Conservation (phyloP, 1,140 invertebrate genomes). For the Acromyrmex charruanus region DNA sequence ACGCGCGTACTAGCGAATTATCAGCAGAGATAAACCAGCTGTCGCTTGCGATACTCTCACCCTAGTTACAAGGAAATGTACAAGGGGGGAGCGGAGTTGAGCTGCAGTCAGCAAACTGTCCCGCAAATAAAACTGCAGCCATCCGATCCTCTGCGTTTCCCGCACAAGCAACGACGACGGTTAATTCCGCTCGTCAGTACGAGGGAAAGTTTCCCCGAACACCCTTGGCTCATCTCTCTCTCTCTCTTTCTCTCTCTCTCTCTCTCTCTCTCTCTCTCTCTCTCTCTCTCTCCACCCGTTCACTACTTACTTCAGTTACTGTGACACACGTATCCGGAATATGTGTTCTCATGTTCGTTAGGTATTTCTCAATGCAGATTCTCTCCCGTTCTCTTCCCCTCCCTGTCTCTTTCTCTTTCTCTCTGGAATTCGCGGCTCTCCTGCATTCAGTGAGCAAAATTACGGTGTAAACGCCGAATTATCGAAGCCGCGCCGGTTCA, state of each 20-base stretch:
- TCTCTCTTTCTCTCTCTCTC: background rate
- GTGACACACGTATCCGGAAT: slow-evolving; percentile 10
- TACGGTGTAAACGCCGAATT: slow-evolving; percentile 72
- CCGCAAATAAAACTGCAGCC: slow-evolving; percentile 48
- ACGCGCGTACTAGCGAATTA: slow-evolving; percentile 22
- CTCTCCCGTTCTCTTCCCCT: background rate
- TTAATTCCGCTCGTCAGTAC: slow-evolving; percentile 53
- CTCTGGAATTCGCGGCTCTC: slow-evolving; percentile 40
- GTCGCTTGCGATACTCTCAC: slow-evolving; percentile 13
- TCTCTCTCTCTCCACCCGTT: background rate
- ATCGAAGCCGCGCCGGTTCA: slow-evolving; percentile 69
- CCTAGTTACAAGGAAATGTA: background rate
- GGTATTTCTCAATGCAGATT: background rate
- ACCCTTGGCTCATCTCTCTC: background rate
- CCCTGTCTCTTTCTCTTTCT: background rate
- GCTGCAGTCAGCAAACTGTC: slow-evolving; percentile 47
- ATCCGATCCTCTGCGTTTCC: slow-evolving; percentile 41
- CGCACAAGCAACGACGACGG: background rate
- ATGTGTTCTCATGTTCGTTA: slow-evolving; percentile 15
- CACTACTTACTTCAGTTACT: background rate
- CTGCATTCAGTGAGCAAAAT: slow-evolving; percentile 59
- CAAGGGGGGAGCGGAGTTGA: slow-evolving; percentile 33
- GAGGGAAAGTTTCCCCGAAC: slow-evolving; percentile 45
- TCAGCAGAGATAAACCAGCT: background rate
- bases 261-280: background rate